phyloP scores from a whole-genome alignment of 2,888 invertebrate species.

The Lepidonotus clava region DNA sequence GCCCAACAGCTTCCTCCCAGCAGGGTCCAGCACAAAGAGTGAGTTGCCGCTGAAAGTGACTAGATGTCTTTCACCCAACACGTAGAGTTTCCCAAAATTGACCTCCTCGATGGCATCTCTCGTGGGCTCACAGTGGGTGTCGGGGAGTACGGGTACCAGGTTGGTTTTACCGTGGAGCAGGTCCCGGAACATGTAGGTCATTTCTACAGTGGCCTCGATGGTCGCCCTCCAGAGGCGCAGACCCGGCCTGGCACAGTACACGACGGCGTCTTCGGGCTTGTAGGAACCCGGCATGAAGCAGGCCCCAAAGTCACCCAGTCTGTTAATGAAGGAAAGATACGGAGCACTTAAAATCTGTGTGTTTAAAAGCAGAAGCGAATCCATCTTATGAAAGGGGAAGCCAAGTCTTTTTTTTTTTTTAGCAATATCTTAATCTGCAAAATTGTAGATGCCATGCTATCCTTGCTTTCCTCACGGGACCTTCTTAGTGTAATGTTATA shows the following conservation, averaged over 20 bases:
- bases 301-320: conserved; percentile 86
- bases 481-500: too few relatives aligned
- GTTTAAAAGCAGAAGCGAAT: too few relatives aligned
- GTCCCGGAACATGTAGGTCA: conserved; percentile 91
- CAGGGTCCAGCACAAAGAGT: conserved; percentile 89
- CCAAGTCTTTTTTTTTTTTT: neutral
- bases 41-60: conserved; percentile 87
- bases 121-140: conserved; percentile 37
- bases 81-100: conserved; percentile 63
- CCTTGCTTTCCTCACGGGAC: too few relatives aligned
- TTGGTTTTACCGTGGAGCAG: conserved; percentile 66
- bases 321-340: conserved; percentile 68
- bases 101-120: conserved; percentile 46
- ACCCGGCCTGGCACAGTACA: conserved; percentile 91
- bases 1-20: conserved; percentile 85
- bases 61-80: conserved; percentile 86
- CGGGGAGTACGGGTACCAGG: conserved; percentile 71
- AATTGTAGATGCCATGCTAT: too few relatives aligned
- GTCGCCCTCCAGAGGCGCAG: conserved; percentile 92
- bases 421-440: neutral
- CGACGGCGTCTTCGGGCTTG: conserved; percentile 82
- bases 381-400: too few relatives aligned
- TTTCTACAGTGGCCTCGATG: conserved; percentile 87
- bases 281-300: conserved; percentile 83
- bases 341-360: too few relatives aligned